phyloP scores from a whole-genome alignment of 2,888 invertebrate genomes.

The Dorcus parallelipipedus region DNA sequence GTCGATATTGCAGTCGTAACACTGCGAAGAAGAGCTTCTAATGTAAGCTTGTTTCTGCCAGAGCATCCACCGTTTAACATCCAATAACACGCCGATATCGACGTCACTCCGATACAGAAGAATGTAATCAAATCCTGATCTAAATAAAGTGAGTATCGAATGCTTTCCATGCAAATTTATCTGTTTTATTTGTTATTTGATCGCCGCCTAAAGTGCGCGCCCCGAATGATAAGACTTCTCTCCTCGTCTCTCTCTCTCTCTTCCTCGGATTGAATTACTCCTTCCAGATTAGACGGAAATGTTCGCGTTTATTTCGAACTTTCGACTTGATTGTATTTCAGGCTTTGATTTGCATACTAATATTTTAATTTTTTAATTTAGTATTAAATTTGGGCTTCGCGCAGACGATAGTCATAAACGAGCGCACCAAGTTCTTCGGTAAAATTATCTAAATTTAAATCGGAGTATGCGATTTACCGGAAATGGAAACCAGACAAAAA shows the following conservation, averaged over 20 bases:
- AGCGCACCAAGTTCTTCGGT: not conserved
- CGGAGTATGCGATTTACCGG: constrained; percentile 4
- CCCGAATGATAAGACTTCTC: too few species aligned
- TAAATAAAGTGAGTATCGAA: constrained; percentile 17
- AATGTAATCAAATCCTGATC: constrained; percentile 24
- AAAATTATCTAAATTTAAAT: constrained; percentile 14
- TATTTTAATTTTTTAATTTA: too few species aligned
- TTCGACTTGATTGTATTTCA: too few species aligned
- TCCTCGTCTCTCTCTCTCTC: too few species aligned
- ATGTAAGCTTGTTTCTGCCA: constrained; percentile 8
- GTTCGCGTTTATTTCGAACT: too few species aligned
- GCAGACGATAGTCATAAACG: too few species aligned
- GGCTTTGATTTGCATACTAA: too few species aligned
- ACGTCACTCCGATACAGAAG: constrained; percentile 14
- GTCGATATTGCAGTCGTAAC: not conserved
- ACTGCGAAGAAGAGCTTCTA: not conserved
- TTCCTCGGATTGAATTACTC: too few species aligned
- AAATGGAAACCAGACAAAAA: constrained; percentile 1
- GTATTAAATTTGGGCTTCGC: too few species aligned
- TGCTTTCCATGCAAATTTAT: not conserved
- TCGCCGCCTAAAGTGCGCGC: too few species aligned
- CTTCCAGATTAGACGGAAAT: too few species aligned
- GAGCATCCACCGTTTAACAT: constrained; percentile 12
- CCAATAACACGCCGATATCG: constrained; percentile 21
- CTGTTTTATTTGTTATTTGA: not conserved